phyloP scores from a whole-genome alignment of 1,140 invertebrate genomes.

The Apis dorsata region DNA sequence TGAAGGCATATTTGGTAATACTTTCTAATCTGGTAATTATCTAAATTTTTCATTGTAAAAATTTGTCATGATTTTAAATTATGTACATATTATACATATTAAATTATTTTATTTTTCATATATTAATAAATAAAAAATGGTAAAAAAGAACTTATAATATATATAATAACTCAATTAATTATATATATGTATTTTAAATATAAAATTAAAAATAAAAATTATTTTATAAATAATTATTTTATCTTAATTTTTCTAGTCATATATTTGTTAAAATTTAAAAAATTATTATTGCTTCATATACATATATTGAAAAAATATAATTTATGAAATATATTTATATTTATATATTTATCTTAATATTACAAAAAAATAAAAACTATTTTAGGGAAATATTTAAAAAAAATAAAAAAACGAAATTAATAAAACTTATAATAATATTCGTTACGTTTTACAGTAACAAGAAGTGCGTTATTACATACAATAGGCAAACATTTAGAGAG shows the following conservation, averaged over 20 bases:
- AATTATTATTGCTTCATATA: not conserved
- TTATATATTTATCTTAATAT: not conserved
- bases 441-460: not conserved
- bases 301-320: not conserved
- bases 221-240: too few relatives aligned
- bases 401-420: not conserved
- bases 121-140: not conserved
- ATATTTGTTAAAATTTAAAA: not conserved
- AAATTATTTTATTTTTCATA: not conserved
- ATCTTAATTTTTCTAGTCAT: not conserved
- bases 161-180: too few relatives aligned
- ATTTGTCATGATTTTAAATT: not conserved
- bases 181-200: too few relatives aligned
- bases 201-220: too few relatives aligned
- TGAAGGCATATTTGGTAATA: not conserved
- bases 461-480: not conserved
- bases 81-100: not conserved
- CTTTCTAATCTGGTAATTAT: constrained; percentile 1
- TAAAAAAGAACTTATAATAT: not conserved
- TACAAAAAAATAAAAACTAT: not conserved
- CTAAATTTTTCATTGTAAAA: not conserved
- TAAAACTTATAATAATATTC: not conserved
- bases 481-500: constrained; percentile 21
- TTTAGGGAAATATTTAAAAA: not conserved
- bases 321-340: not conserved